Evolutionary conservation across 2,113 vertebrate species (phyloP).

Genomic region (Clupea harengus): DNA sequence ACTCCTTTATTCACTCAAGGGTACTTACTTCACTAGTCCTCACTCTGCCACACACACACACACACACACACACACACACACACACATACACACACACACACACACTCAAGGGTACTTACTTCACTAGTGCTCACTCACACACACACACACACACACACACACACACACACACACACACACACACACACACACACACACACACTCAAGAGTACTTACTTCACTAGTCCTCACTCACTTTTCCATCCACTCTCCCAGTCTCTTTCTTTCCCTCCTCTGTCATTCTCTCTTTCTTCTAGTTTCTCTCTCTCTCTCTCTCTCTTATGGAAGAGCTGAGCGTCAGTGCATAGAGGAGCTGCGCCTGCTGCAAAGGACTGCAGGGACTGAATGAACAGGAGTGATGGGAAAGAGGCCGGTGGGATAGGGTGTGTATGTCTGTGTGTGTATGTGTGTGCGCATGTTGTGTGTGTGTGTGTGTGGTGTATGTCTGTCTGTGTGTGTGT

Average conservation of each 20-base stretch:
- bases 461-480: neutral
- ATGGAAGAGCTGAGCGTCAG: neutral
- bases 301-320: neutral
- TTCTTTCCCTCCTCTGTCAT: neutral
- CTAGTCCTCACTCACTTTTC: neutral
- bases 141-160: too few species aligned
- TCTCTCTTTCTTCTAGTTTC: neutral
- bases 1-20: too few species aligned
- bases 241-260: neutral
- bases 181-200: too few species aligned
- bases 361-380: neutral
- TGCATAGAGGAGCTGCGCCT: neutral
- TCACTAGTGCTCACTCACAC: neutral
- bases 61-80: too few species aligned
- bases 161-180: too few species aligned
- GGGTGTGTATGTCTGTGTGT: slow-evolving; percentile 22
- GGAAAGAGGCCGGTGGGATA: neutral
- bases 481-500: slow-evolving; percentile 15
- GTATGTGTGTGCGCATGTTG: neutral
- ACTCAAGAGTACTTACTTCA: neutral
- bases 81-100: too few species aligned
- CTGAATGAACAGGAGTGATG: neutral
- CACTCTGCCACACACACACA: too few species aligned
- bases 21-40: too few species aligned
- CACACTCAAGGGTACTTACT: neutral